Evolutionary conservation across 2,113 vertebrate species (phyloP).

Genomic region (Caretta caretta): DNA sequence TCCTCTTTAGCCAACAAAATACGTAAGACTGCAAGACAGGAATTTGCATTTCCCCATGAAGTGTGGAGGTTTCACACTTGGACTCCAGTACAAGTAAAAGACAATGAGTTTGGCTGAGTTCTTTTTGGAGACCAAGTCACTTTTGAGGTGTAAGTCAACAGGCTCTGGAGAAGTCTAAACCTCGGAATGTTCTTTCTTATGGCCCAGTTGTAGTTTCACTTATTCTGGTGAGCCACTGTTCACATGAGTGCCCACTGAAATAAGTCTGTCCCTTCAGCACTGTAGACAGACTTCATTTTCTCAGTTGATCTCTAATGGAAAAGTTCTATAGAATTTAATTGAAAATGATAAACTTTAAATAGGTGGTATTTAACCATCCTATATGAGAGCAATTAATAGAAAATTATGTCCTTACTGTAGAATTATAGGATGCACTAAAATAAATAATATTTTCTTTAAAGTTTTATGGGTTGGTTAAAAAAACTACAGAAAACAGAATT

Average conservation of each 20-base stretch:
- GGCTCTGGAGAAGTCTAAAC: not conserved
- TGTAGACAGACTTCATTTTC: not conserved
- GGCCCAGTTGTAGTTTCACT: not conserved
- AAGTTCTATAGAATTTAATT: not conserved
- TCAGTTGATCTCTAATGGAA: not conserved
- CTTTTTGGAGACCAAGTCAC: not conserved
- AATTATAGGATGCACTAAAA: not conserved
- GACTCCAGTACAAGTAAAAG: not conserved
- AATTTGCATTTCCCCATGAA: not conserved
- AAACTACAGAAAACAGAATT: not conserved
- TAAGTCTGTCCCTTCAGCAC: not conserved
- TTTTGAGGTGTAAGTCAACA: not conserved
- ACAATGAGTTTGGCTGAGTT: not conserved
- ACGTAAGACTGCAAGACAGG: not conserved
- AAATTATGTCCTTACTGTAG: not conserved
- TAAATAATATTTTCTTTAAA: not conserved
- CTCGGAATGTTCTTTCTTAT: not conserved
- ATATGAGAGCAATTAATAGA: not conserved
- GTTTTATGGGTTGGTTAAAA: not conserved
- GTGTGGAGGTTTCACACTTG: not conserved
- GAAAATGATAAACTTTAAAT: not conserved
- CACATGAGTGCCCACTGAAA: not conserved
- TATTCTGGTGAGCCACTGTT: not conserved
- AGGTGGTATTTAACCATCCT: not conserved
- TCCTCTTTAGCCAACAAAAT: not conserved